Evolutionary conservation across 2,888 invertebrate species (phyloP).

Genomic region (Keiferia lycopersicella): DNA sequence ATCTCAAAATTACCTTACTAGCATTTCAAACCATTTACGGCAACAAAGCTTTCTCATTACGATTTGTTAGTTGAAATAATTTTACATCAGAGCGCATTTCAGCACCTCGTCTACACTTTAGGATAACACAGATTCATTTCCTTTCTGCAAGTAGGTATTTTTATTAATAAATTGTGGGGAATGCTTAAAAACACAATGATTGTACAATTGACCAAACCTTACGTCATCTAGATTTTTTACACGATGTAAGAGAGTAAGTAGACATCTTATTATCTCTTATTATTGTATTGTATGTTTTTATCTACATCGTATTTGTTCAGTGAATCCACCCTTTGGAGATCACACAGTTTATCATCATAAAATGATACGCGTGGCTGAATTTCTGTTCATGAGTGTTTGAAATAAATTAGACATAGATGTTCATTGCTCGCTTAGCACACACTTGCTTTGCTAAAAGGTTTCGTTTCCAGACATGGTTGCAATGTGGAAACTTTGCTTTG

Average conservation of each 20-base stretch:
- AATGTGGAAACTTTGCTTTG: neutral
- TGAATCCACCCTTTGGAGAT: slow-evolving; percentile 16
- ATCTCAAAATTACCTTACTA: neutral
- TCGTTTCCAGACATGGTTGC: neutral
- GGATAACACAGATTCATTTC: neutral
- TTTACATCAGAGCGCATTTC: neutral
- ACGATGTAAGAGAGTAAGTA: no score
- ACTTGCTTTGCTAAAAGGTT: neutral
- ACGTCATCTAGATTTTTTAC: no score
- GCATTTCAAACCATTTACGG: neutral
- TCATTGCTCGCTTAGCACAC: neutral
- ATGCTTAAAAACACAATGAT: no score
- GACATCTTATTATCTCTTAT: neutral
- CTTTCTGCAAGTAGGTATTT: neutral
- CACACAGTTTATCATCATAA: slow-evolving; percentile 14
- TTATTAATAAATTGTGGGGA: no score
- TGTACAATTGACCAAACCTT: no score
- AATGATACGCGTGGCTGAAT: slow-evolving; percentile 18
- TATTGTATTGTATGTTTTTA: neutral
- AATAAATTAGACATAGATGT: neutral
- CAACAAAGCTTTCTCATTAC: slow-evolving; percentile 17
- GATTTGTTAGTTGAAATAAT: slow-evolving; percentile 12
- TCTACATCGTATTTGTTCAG: neutral
- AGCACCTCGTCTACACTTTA: slow-evolving; percentile 2
- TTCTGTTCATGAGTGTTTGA: neutral